Evolutionary conservation across 1,140 invertebrate genomes (phyloP).

Genomic region (Danaus plexippus): DNA sequence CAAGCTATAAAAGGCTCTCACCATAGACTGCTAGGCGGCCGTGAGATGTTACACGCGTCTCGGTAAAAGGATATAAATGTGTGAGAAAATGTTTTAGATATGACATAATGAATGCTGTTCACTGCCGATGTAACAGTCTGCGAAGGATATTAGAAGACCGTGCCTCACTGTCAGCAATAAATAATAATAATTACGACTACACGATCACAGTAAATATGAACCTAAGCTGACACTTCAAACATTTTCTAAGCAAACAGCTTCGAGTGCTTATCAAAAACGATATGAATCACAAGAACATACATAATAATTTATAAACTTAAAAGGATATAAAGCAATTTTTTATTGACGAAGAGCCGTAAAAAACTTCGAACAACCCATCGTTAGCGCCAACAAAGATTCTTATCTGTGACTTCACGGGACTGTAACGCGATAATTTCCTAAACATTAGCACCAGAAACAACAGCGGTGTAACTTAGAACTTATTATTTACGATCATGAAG

Average conservation of each 20-base stretch:
- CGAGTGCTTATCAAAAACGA: no score
- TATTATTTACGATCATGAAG: slow-evolving; percentile 11
- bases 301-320: slow-evolving; percentile 7
- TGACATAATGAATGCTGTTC: slow-evolving; percentile 7
- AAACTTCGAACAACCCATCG: slow-evolving; percentile 27
- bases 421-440: slow-evolving; percentile 33
- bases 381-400: slow-evolving; percentile 26
- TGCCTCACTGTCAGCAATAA: no score
- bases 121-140: no score
- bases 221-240: no score
- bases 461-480: slow-evolving; percentile 18
- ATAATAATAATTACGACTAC: no score
- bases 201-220: no score
- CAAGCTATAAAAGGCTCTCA: slow-evolving; percentile 6
- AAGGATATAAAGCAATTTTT: slow-evolving; percentile 4
- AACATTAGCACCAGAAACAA: slow-evolving; percentile 18
- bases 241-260: no score
- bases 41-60: slow-evolving; percentile 3
- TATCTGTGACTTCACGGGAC: slow-evolving; percentile 27
- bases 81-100: slow-evolving; percentile 16
- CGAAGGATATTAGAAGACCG: no score
- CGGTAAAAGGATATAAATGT: slow-evolving; percentile 14
- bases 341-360: slow-evolving; percentile 13
- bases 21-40: slow-evolving; percentile 19
- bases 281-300: background rate